Base-by-base conservation (phyloP, 2,797 vertebrate species). In the Australoheros facetus region DNA sequence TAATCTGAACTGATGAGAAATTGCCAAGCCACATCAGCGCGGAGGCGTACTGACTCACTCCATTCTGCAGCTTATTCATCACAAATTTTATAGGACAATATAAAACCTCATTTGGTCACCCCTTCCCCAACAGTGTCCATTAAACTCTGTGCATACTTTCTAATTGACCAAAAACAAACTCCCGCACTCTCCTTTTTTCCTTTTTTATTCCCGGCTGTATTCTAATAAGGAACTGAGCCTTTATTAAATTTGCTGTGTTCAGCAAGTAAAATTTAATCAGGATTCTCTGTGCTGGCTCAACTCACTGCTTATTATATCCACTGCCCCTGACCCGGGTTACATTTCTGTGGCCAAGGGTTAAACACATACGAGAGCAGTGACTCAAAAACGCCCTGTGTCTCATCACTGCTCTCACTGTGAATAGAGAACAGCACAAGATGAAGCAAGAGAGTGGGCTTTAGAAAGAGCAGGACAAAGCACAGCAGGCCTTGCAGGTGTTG, bases 41-140 rank as follows among this genome's bases (percentile, higher is more conserved):
- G 86, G 88, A 90, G 92, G 91, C 79, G 84, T 60, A 71, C 78
- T 88, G 88, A 90, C 79, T 93, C 89, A 90, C 80, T 79, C 78
- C 39, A 54, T 79, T 82, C 84, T 79, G 82, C 81, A 64, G 81
- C 71, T 86, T 83, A 64, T 82, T 90, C 85, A 77, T 88, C 78
- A 85, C 56, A 87, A 74, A 82, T 91, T 84, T 83, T 48, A 77
- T 48, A 84, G 81, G 81, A 87, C 71, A 69, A 32, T 71, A 85
- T 73, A 48, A 87, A 87, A 70, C 56, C 82, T 85, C 14, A 71
- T 79, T 81, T 70, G 75, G 75, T 82, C 78, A 87, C 70, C 73
- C 53, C 79, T 32, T 58, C 78, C 75, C 83, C 13, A 4, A 72
- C 56, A 3, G 51, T 75, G 79, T 87, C 87, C 91, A 89, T 91